Evolutionary conservation across 2,113 vertebrate genomes (phyloP).

Genomic region (Nycticorax nycticorax): DNA sequence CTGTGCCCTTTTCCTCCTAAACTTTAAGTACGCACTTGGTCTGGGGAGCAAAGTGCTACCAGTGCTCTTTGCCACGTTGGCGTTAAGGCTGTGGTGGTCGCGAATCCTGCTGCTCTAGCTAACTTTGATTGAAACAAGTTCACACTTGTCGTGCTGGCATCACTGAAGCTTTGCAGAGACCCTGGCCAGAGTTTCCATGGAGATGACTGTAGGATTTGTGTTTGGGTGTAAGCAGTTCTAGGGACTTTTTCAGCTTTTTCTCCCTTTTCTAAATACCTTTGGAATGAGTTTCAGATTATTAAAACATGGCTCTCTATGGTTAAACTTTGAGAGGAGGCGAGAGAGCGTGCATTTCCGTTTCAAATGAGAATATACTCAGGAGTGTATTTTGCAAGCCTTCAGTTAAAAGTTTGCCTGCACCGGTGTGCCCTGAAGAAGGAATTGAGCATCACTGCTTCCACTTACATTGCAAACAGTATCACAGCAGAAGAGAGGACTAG

Average conservation of each 20-base stretch:
- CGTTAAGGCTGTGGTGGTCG: neutral
- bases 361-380: neutral
- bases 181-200: neutral
- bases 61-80: neutral
- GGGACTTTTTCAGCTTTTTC: neutral
- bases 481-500: neutral
- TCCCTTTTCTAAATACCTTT: neutral
- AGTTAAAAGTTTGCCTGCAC: neutral
- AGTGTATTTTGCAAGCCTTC: neutral
- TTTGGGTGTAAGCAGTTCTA: neutral
- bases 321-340: neutral
- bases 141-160: neutral
- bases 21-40: fast-evolving
- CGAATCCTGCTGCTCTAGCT: neutral
- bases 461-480: neutral
- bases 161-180: neutral
- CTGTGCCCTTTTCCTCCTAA: neutral
- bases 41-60: neutral
- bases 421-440: neutral
- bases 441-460: neutral
- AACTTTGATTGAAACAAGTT: neutral
- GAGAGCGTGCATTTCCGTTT: neutral
- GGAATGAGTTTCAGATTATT: neutral
- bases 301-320: neutral
- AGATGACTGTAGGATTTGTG: neutral